These are phyloP conservation scores for Gobio gobio DNA, from an alignment of 2,113 vertebrate species.

Conservation along the genomic window DNA sequence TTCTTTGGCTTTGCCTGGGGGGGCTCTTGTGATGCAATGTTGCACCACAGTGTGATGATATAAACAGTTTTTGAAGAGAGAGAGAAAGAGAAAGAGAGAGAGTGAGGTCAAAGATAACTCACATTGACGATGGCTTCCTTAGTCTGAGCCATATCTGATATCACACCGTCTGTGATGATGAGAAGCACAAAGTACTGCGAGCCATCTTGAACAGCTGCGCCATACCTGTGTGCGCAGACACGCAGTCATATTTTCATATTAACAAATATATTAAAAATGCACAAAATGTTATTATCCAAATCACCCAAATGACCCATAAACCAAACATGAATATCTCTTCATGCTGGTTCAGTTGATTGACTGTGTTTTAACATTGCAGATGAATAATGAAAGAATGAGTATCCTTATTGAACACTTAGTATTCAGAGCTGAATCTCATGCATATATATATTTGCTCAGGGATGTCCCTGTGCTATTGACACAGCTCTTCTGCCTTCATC, in stretches of 20 bases:
- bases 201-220: conserved; percentile 85
- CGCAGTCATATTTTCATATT: background rate
- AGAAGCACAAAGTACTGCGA: conserved; percentile 94
- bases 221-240: conserved; percentile 72
- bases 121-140: conserved; percentile 98
- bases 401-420: conserved; percentile 16
- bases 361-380: background rate
- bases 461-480: conserved; percentile 28
- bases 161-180: conserved; percentile 96
- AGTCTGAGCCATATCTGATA: conserved; percentile 97
- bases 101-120: conserved; percentile 62
- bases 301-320: conserved; percentile 4
- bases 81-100: background rate
- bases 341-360: background rate
- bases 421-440: conserved; percentile 18
- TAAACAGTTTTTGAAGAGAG: background rate
- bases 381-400: conserved; percentile 5
- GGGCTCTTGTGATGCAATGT: background rate
- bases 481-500: conserved; percentile 43
- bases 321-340: background rate
- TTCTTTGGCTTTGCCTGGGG: conserved; percentile 20
- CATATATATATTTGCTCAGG: conserved; percentile 42
- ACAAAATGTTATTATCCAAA: background rate
- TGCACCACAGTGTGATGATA: background rate
- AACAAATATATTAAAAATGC: background rate